Conservation (phyloP, 2,888 invertebrate species). For the Lepidocyrtoides sp. region DNA sequence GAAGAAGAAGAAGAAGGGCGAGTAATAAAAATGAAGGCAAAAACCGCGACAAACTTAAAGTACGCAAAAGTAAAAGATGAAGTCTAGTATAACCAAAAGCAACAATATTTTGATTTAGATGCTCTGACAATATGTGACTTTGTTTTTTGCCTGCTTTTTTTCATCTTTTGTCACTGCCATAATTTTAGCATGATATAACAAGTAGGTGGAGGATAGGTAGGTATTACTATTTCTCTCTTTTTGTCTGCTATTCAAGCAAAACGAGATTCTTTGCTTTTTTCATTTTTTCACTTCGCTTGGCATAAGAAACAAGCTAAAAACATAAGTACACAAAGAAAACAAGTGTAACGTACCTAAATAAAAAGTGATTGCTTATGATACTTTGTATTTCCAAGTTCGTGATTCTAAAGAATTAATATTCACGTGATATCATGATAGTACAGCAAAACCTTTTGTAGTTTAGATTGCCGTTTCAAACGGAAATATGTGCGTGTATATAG, state of each 20-base stretch:
- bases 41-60: conserved; percentile 29
- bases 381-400: background rate
- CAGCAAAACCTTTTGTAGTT: no score
- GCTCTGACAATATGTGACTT: conserved; percentile 31
- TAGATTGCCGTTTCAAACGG: no score
- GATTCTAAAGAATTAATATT: background rate
- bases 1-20: conserved; percentile 2
- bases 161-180: background rate
- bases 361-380: background rate
- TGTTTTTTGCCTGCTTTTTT: background rate
- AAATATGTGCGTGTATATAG: background rate
- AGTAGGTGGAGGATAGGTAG: no score
- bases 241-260: no score
- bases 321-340: background rate
- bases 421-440: background rate
- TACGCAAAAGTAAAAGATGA: background rate
- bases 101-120: conserved; percentile 43
- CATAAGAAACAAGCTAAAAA: background rate
- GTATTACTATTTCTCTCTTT: no score
- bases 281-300: no score
- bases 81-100: background rate
- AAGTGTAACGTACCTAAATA: background rate
- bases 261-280: no score
- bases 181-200: background rate
- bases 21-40: conserved; percentile 30